These are phyloP conservation scores for Bombus balteatus DNA, from an alignment of 1,140 invertebrate species.

Conservation along the genomic window DNA sequence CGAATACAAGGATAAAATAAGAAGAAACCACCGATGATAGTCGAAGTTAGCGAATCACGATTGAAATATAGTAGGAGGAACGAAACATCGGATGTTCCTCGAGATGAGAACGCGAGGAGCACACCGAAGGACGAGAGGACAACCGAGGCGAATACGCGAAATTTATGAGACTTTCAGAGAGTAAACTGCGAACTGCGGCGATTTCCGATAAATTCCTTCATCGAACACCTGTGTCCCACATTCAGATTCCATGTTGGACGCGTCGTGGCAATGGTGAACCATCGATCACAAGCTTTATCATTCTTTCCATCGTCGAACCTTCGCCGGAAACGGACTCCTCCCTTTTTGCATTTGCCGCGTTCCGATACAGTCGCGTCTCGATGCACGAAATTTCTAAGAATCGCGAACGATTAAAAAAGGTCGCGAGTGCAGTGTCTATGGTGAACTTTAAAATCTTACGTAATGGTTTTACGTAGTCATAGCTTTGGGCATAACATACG, in stretches of 20 bases:
- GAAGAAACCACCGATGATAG: not conserved
- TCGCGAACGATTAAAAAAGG: not conserved
- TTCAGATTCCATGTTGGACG: not conserved
- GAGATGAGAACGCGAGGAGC: not conserved
- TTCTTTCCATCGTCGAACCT: not conserved
- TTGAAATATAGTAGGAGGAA: too few species aligned
- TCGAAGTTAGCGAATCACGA: too few species aligned
- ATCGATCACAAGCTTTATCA: constrained; percentile 14
- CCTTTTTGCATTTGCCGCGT: not conserved
- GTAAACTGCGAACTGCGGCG: not conserved
- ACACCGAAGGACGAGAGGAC: not conserved
- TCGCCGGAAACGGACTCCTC: not conserved
- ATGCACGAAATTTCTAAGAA: not conserved
- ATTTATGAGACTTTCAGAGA: constrained; percentile 14
- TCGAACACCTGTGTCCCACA: not conserved
- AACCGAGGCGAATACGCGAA: constrained; percentile 6
- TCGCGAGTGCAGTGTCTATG: not conserved
- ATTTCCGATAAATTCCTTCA: constrained; percentile 12
- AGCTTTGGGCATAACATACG: too few species aligned
- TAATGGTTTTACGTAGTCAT: too few species aligned
- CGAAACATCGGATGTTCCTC: too few species aligned
- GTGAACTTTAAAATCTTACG: not conserved
- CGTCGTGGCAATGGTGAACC: not conserved
- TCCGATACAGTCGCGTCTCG: not conserved
- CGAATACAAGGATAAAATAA: not conserved